Evolutionary conservation across 2,113 vertebrate genomes (phyloP).

Genomic region (Aptenodytes forsteri): DNA sequence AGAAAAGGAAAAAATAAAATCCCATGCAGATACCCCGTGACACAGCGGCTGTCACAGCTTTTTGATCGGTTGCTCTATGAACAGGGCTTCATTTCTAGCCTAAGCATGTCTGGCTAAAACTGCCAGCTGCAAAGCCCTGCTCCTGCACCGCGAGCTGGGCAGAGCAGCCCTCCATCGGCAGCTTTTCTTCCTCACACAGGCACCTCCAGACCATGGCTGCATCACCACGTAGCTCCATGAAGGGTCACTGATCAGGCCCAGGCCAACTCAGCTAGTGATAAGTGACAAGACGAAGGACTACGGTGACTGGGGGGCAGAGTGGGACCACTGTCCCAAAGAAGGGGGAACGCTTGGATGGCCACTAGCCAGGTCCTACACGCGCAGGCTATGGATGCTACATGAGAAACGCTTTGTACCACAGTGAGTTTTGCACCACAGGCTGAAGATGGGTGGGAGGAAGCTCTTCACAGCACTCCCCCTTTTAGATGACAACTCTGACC

Average conservation of each 20-base stretch:
- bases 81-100: neutral
- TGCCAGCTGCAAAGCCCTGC: neutral
- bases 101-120: neutral
- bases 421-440: neutral
- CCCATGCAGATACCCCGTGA: neutral
- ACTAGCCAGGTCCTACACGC: neutral
- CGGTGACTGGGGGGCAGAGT: neutral
- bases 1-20: neutral
- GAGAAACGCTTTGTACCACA: neutral
- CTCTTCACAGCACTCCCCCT: neutral
- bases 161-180: neutral
- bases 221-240: neutral
- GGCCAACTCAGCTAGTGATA: neutral
- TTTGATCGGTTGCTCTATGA: neutral
- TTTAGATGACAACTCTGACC: neutral
- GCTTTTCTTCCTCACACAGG: neutral
- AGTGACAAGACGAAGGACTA: neutral
- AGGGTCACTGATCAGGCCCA: neutral
- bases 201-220: neutral
- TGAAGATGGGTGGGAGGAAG: neutral
- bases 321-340: neutral
- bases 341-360: fast-evolving
- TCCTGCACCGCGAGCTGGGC: neutral
- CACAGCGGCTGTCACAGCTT: neutral
- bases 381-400: neutral